These are phyloP conservation scores for Glomeris marginata DNA, from an alignment of 2,888 invertebrate species.

Conservation along the genomic window DNA sequence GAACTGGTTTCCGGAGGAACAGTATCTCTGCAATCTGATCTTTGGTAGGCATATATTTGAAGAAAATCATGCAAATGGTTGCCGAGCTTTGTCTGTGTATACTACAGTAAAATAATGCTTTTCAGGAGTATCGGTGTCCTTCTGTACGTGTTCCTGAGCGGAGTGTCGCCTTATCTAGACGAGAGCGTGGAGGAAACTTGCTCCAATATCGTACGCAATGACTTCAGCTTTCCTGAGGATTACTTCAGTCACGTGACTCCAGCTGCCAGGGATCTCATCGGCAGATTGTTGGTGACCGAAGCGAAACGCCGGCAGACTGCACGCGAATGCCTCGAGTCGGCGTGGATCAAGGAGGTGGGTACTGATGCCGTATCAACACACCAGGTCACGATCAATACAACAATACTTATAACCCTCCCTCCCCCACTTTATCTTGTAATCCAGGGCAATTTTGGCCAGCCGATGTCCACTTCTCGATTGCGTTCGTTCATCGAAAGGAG, in stretches of 20 bases:
- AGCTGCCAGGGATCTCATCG: slow-evolving; percentile 51
- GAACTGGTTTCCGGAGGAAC: slow-evolving; percentile 61
- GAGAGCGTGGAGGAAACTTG: slow-evolving; percentile 71
- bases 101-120: slow-evolving; percentile 2
- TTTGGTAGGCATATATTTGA: slow-evolving; percentile 36
- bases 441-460: too few species aligned
- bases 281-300: slow-evolving; percentile 44
- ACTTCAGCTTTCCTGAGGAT: slow-evolving; percentile 67
- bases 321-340: slow-evolving; percentile 22
- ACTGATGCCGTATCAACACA: too few species aligned
- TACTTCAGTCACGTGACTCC: slow-evolving; percentile 52
- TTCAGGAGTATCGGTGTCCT: slow-evolving; percentile 56
- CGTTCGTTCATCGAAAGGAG: slow-evolving; percentile 6
- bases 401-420: too few species aligned
- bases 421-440: too few species aligned
- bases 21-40: slow-evolving; percentile 44
- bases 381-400: too few species aligned
- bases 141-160: slow-evolving; percentile 58
- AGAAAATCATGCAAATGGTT: not conserved
- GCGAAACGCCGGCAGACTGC: slow-evolving; percentile 38
- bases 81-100: not conserved
- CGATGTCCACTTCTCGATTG: slow-evolving; percentile 4
- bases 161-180: slow-evolving; percentile 65
- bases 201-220: slow-evolving; percentile 63
- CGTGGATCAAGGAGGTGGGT: slow-evolving; percentile 18